Percentiles rank a stretch among this genome's conserved stretches.
Evolutionary conservation across 2,888 invertebrate species (phyloP).

Genomic region (Labia minor): DNA sequence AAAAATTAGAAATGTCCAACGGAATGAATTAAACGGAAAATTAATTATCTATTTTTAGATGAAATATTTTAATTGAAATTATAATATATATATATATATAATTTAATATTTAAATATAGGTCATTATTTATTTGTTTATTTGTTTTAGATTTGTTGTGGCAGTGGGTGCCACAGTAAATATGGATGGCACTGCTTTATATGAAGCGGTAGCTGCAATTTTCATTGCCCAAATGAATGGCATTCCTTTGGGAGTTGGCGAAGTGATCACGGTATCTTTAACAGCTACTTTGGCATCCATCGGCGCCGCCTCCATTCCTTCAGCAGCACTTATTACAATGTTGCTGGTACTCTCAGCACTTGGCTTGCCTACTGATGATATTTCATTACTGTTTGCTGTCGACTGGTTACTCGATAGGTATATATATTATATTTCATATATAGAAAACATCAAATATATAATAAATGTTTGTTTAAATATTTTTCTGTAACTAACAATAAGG

Average conservation of each 20-base stretch:
- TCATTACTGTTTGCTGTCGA: conserved; percentile 54
- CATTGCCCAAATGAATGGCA: conserved; percentile 52
- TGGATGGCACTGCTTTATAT: conserved; percentile 56
- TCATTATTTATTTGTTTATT: no score
- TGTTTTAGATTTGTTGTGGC: conserved; percentile 45
- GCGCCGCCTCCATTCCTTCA: conserved; percentile 54
- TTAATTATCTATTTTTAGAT: no score
- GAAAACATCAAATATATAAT: no score
- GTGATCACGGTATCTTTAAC: conserved; percentile 52
- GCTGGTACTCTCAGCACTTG: conserved; percentile 51
- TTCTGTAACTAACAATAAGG: no score
- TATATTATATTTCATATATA: no score
- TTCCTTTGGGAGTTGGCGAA: conserved; percentile 45
- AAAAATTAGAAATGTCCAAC: no score
- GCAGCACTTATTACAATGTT: conserved; percentile 57
- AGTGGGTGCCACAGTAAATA: conserved; percentile 56
- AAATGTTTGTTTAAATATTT: no score
- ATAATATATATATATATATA: no score
- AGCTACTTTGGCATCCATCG: conserved; percentile 54
- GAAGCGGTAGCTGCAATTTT: conserved; percentile 58
- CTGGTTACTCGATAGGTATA: conserved; percentile 44
- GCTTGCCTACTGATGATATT: conserved; percentile 51
- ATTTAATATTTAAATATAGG: no score
- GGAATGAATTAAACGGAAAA: no score
- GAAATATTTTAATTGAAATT: no score